Evolutionary conservation across 2,888 invertebrate species (phyloP).

Genomic region (Onthophagus sagittarius): DNA sequence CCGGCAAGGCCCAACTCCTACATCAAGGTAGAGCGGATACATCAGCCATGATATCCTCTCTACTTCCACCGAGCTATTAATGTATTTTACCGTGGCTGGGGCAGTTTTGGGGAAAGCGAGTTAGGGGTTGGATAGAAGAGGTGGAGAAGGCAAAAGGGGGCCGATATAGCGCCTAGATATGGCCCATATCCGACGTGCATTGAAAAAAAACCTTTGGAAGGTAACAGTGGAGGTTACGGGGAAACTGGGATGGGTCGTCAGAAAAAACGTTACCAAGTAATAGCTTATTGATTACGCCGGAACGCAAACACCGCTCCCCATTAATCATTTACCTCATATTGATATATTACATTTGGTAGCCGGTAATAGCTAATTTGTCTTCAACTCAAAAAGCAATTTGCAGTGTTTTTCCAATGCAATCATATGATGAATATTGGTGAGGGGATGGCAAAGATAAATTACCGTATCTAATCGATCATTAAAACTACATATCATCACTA

Average conservation of each 20-base stretch:
- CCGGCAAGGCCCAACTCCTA: constrained; percentile 33
- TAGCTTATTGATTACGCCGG: neutral
- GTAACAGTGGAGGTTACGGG: neutral
- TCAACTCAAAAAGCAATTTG: neutral
- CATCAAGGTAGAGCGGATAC: constrained; percentile 35
- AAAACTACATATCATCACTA: too few species aligned
- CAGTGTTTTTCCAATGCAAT: neutral
- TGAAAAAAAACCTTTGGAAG: neutral
- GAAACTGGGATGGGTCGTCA: neutral
- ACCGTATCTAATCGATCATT: too few species aligned
- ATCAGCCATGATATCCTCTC: constrained; percentile 38
- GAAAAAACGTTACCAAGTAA: neutral
- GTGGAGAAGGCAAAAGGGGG: neutral
- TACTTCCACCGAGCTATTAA: constrained; percentile 21
- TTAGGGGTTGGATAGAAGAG: neutral
- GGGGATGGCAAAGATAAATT: too few species aligned
- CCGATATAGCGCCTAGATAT: neutral
- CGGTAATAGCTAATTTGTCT: neutral
- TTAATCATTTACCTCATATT: neutral
- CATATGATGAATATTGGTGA: neutral
- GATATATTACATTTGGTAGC: neutral
- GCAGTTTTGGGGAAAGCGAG: neutral
- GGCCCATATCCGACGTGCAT: neutral
- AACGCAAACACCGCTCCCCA: neutral
- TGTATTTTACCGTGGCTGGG: constrained; percentile 21